Conservation (phyloP, 2,888 invertebrate species). For the Halocaridina rubra region DNA sequence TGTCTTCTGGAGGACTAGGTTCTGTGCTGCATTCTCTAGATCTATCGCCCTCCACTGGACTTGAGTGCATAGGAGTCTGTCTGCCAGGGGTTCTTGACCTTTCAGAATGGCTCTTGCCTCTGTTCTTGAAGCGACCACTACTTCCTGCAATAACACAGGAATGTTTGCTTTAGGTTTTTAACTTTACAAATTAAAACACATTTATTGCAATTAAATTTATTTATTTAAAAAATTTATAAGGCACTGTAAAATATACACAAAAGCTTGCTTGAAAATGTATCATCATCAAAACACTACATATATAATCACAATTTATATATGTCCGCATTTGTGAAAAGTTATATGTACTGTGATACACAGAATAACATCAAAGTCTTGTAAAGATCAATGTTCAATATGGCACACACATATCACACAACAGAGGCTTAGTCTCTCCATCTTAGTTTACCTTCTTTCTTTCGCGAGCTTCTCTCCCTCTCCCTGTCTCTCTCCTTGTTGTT, state of each 20-base stretch:
- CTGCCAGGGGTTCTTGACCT: conserved; percentile 59
- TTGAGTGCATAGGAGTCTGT: conserved; percentile 41
- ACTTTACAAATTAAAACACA: conserved; percentile 31
- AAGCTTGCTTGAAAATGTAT: conserved; percentile 12
- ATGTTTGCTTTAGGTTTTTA: conserved; percentile 37
- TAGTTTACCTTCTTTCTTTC: conserved; percentile 63
- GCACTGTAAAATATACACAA: conserved; percentile 15
- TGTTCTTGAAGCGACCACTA: conserved; percentile 57
- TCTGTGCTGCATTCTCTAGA: conserved; percentile 34
- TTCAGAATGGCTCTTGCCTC: conserved; percentile 55
- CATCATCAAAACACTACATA: conserved; percentile 27
- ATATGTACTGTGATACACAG: conserved; percentile 50
- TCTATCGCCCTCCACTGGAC: conserved; percentile 35
- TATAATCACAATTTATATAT: conserved; percentile 21
- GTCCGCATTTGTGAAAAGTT: conserved; percentile 28
- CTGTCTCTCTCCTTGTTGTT: conserved; percentile 53
- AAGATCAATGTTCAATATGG: conserved; percentile 35
- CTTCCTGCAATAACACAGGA: conserved; percentile 61
- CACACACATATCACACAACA: conserved; percentile 29
- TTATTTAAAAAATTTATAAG: conserved; percentile 32
- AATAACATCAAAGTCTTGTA: conserved; percentile 16
- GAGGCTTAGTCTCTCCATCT: conserved; percentile 50
- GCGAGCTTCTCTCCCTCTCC: conserved; percentile 51
- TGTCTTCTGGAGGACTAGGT: conserved; percentile 10
- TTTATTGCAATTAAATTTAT: conserved; percentile 39